phyloP scores from a whole-genome alignment of 2,113 vertebrate species.

The Ovis aries region ARS-UI_Ramb_v3.0 NC_056065.1:64171501-64172000 shows the following conservation, averaged over 20 bases:
- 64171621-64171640: not conserved
- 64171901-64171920: not conserved
- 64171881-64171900: not conserved
- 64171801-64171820: not conserved
- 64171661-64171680: not conserved
- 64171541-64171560: not conserved
- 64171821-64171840: not conserved
- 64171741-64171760: not conserved
- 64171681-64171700: not conserved
- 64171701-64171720: not conserved
- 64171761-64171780: not conserved
- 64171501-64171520: not conserved
- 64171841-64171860: not conserved
- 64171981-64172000: not conserved
- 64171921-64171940: not conserved
- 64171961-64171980: not conserved
- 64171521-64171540: not conserved
- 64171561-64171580: not conserved
- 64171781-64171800: not conserved
- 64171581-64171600: not conserved
- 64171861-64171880: not conserved
- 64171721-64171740: not conserved
- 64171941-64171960: not conserved
- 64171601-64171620: not conserved
- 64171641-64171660: not conserved